Base-by-base conservation (phyloP, 2,113 vertebrate species). In the Tamias sibiricus region DNA sequence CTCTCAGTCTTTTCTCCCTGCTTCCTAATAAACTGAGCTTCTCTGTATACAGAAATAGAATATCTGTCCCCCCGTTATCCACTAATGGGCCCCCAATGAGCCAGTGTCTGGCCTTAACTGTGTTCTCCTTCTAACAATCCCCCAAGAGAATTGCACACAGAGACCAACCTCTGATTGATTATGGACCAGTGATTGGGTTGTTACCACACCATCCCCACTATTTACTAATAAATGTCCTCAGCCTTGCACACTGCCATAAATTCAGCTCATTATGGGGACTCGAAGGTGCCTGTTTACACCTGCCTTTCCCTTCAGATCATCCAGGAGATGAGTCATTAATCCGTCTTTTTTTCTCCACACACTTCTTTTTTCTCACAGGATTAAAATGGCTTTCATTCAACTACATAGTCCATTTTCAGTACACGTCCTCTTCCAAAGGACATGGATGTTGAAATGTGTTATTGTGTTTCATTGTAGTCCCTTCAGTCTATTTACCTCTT, bases 141-240 rank as follows among this genome's bases (percentile, higher is more conserved):
- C 97, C 94, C 91, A 76, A 72, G 90, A 92, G 97, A 74, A 81
- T 85, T 86, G 14, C 1, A 9, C 62, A 37, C 80, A 66, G 69
- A 85, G 62, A 64, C 62, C 47, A 81, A 32, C 57, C 52, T 81
- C 87, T 95, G 94, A 98, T 62, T 95, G 96, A 97, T 95, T 90
- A 95, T 35, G 83, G 81, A 68, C 59, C 69, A n/a, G 32, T 2
- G 30, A 87, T 81, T 49, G 8, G 49, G 79, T 95, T 92, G 74
- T 80, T 76, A 37, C 42, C 71, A 74, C 64, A 80, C 37, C 84
- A n/a, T 37, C 35, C 59, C n/a, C n/a, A 19, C 82, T 87, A 92
- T 68, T 87, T 76, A 13, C 81, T 81, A 84, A 90, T 42, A 95
- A 84, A 42, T 54, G 42, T 17, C 75, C 59, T 69, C 52, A 11